These are phyloP conservation scores for Ptychobarbus kaznakovi DNA, from an alignment of 2,797 vertebrate genomes.

Conservation along the genomic window DNA sequence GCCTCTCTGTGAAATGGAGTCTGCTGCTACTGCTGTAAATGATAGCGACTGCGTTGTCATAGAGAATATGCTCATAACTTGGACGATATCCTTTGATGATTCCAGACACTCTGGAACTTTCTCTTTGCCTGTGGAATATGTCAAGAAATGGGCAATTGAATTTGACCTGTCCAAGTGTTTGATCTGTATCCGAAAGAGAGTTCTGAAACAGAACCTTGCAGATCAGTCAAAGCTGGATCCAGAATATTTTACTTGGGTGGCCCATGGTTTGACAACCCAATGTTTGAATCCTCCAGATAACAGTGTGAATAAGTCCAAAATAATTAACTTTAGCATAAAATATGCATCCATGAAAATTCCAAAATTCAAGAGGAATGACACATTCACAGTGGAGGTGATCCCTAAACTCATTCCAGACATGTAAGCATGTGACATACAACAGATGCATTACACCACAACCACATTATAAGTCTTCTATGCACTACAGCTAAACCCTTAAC, in stretches of 20 bases:
- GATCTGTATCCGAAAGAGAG: slow-evolving; percentile 79
- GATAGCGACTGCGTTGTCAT: slow-evolving; percentile 78
- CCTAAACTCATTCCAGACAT: slow-evolving; percentile 82
- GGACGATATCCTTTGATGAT: slow-evolving; percentile 65
- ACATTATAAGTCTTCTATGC: neutral
- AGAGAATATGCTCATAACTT: slow-evolving; percentile 70
- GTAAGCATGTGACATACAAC: slow-evolving; percentile 70
- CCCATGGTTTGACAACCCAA: slow-evolving; percentile 74
- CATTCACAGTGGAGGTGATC: slow-evolving; percentile 80
- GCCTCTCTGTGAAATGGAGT: slow-evolving; percentile 81
- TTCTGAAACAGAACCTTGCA: slow-evolving; percentile 1
- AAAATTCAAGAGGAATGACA: slow-evolving; percentile 28
- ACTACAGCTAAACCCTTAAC: neutral
- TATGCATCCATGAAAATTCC: slow-evolving; percentile 75
- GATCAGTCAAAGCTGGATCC: slow-evolving; percentile 28
- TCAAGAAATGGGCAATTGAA: slow-evolving; percentile 68
- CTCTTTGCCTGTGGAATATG: slow-evolving; percentile 61
- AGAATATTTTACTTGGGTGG: slow-evolving; percentile 79
- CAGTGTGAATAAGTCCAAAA: slow-evolving; percentile 13
- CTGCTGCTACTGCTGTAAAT: slow-evolving; percentile 67
- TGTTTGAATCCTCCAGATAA: slow-evolving; percentile 34
- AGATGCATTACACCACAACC: neutral
- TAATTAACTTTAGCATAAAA: slow-evolving; percentile 72
- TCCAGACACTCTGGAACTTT: slow-evolving; percentile 67
- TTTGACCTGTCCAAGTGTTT: slow-evolving; percentile 75